A percentile compares a stretch with the other conserved stretches of the same genome.
Conservation (phyloP, 2,797 vertebrate species). For the Rhinogobio ventralis region DNA sequence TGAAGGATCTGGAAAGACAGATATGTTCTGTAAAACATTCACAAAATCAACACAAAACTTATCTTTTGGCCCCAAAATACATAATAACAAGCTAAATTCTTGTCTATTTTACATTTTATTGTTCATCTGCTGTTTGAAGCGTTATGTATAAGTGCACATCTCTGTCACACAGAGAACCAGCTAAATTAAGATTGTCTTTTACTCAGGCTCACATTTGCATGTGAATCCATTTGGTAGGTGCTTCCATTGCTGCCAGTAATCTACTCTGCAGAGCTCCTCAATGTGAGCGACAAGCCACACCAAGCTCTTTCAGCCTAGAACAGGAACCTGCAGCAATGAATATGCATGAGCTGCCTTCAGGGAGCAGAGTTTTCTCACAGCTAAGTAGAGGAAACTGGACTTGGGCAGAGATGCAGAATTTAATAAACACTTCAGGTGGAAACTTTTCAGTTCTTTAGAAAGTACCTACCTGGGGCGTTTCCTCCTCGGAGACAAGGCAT, state of each 20-base stretch:
- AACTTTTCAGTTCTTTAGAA: constrained; percentile 76
- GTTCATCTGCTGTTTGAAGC: neutral
- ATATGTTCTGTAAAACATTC: constrained; percentile 28
- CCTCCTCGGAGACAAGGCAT: too few relatives aligned
- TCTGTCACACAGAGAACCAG: constrained; percentile 53
- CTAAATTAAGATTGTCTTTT: constrained; percentile 77
- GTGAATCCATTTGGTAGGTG: constrained; percentile 77
- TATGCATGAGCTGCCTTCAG: constrained; percentile 74
- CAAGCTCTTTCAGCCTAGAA: constrained; percentile 58
- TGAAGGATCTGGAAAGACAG: constrained; percentile 12
- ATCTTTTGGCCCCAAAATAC: neutral
- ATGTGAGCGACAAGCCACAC: constrained; percentile 46
- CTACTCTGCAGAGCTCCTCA: constrained; percentile 71
- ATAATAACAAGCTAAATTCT: neutral
- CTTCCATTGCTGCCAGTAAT: constrained; percentile 75
- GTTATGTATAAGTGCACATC: neutral
- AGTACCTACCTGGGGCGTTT: constrained; percentile 56
- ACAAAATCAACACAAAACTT: constrained; percentile 9
- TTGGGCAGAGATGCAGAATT: constrained; percentile 56
- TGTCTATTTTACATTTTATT: neutral
- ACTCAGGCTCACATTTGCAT: constrained; percentile 78
- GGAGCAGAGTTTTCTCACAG: constrained; percentile 77
- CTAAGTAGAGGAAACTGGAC: constrained; percentile 75
- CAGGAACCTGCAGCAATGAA: constrained; percentile 65
- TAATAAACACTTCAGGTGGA: constrained; percentile 78